Evolutionary conservation across 1,140 invertebrate genomes (phyloP).

Genomic region (Ephestia elutella): DNA sequence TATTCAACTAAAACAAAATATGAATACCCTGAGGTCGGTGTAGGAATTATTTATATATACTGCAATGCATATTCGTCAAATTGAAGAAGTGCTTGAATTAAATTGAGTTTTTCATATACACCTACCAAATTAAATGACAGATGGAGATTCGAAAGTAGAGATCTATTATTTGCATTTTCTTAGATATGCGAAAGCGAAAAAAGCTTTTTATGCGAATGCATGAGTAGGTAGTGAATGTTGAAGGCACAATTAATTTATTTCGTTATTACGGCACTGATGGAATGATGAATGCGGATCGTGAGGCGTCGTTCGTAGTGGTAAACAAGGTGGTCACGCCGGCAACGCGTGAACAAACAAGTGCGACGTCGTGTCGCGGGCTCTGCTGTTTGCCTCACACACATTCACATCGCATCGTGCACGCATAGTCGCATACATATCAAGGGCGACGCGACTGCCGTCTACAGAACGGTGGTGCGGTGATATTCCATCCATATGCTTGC

Average conservation of each 20-base stretch:
- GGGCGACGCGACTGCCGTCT: conserved; percentile 15
- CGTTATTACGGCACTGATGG: conserved; percentile 20
- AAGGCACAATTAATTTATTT: conserved; percentile 22
- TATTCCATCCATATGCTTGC: conserved; percentile 4
- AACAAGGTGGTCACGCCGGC: conserved; percentile 65
- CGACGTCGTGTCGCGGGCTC: conserved; percentile 28
- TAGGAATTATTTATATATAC: too few species aligned
- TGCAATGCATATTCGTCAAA: too few species aligned
- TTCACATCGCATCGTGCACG: background rate
- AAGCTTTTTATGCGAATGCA: background rate
- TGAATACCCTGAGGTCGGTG: too few species aligned
- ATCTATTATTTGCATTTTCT: too few species aligned
- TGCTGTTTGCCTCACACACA: conserved; percentile 25
- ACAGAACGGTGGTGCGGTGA: conserved; percentile 26
- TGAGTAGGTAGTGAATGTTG: background rate
- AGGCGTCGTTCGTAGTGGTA: conserved; percentile 45
- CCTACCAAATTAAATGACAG: too few species aligned
- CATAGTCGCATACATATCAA: conserved; percentile 23
- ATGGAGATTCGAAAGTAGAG: too few species aligned
- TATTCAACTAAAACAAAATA: too few species aligned
- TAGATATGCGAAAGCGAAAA: too few species aligned
- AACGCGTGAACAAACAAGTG: conserved; percentile 72
- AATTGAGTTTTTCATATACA: too few species aligned
- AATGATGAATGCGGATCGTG: conserved; percentile 51
- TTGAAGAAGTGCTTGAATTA: too few species aligned